A percentile compares a stretch with the other conserved stretches of the same genome.
phyloP scores from a whole-genome alignment of 2,888 invertebrate species.

The Pterostichus madidus region DNA sequence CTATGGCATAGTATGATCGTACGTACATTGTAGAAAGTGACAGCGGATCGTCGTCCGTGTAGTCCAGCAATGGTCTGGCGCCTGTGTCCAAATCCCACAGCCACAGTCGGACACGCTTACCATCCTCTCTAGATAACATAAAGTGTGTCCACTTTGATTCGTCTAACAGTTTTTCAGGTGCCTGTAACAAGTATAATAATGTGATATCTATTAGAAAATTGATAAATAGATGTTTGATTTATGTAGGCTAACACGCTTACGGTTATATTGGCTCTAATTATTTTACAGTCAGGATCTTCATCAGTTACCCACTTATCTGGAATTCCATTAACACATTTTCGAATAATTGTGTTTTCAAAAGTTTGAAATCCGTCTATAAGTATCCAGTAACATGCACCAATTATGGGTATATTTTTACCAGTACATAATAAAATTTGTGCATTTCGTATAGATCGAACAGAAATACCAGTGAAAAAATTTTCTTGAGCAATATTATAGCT shows the following conservation, averaged over 20 bases:
- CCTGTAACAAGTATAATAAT: not conserved
- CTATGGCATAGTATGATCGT: not conserved
- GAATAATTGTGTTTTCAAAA: not conserved
- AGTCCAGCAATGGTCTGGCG: not conserved
- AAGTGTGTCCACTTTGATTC: conserved; percentile 54
- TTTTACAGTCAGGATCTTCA: conserved; percentile 3
- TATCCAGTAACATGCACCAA: conserved; percentile 51
- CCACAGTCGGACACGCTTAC: conserved; percentile 2
- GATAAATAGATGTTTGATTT: too few species aligned
- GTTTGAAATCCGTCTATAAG: conserved; percentile 47
- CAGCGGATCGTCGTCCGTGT: conserved; percentile 16
- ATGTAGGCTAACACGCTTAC: not conserved
- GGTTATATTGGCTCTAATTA: not conserved
- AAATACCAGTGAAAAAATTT: conserved; percentile 42
- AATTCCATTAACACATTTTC: conserved; percentile 42
- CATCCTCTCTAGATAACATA: conserved; percentile 7
- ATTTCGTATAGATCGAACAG: conserved; percentile 36
- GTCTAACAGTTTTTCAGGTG: conserved; percentile 9
- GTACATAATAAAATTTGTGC: conserved; percentile 51
- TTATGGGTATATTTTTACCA: not conserved
- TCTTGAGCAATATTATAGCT: not conserved
- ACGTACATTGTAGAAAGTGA: not conserved
- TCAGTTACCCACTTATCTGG: conserved; percentile 36
- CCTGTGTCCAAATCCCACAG: not conserved
- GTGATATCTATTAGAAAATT: too few species aligned